phyloP scores from a whole-genome alignment of 2,888 invertebrate genomes.

The Silvanus unidentatus region DNA sequence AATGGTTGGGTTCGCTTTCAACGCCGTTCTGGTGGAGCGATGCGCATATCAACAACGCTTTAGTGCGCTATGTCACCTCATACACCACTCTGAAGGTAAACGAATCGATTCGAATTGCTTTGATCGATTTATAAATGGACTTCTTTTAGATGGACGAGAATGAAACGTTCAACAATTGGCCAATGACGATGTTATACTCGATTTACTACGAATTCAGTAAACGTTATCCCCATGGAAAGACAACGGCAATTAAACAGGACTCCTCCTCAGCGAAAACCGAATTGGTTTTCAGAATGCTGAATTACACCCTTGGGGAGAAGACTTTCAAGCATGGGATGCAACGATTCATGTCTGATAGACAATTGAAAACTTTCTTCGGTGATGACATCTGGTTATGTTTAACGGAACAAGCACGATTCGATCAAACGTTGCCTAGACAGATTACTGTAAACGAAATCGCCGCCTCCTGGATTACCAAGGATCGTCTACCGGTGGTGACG shows the following conservation, averaged over 20 bases:
- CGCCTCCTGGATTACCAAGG: slow-evolving; percentile 76
- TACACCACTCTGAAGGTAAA: slow-evolving; percentile 64
- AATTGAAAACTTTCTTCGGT: slow-evolving; percentile 69
- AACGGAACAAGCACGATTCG: slow-evolving; percentile 60
- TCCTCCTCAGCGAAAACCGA: slow-evolving; percentile 71
- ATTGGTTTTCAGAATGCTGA: slow-evolving; percentile 82
- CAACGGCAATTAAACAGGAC: slow-evolving; percentile 69
- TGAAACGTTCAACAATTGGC: slow-evolving; percentile 75
- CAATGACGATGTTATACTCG: slow-evolving; percentile 71
- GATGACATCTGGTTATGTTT: slow-evolving; percentile 75
- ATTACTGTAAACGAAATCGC: slow-evolving; percentile 66
- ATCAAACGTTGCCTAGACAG: slow-evolving; percentile 51
- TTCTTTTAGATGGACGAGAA: slow-evolving; percentile 60
- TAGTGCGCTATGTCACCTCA: slow-evolving; percentile 69
- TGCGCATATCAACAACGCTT: slow-evolving; percentile 69
- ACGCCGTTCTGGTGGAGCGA: slow-evolving; percentile 76
- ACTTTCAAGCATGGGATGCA: slow-evolving; percentile 70
- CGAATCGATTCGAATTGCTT: too few relatives aligned
- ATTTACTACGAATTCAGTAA: slow-evolving; percentile 77
- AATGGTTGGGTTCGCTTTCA: slow-evolving; percentile 71
- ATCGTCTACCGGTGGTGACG: slow-evolving; percentile 69
- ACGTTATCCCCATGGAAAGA: slow-evolving; percentile 69
- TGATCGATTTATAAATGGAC: too few relatives aligned
- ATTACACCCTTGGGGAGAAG: slow-evolving; percentile 71
- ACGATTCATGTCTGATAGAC: slow-evolving; percentile 61